A percentile compares a stretch with the other conserved stretches of the same genome.
Conservation (phyloP, 2,113 vertebrate species). For the Ia io region DNA sequence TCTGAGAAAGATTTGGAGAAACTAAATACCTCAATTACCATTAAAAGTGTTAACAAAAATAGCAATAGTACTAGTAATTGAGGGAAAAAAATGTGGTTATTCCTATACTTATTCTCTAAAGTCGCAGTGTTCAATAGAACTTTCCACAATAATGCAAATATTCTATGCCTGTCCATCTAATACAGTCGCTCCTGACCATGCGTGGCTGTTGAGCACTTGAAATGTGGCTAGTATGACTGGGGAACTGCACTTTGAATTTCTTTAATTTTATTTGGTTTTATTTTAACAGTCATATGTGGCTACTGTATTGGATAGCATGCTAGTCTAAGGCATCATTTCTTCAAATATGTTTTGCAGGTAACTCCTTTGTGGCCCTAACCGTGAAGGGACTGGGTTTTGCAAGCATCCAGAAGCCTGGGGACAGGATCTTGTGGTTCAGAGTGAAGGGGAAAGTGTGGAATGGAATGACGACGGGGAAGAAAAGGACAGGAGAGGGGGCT, state of each 20-base stretch:
- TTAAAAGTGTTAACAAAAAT: background rate
- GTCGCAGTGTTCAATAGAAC: background rate
- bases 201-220: background rate
- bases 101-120: background rate
- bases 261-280: background rate
- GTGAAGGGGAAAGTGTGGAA: background rate
- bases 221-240: background rate
- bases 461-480: background rate
- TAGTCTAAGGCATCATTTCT: background rate
- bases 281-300: background rate
- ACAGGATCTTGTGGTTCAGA: background rate
- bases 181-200: background rate
- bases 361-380: background rate
- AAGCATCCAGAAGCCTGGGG: background rate
- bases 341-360: background rate
- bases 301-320: background rate
- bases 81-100: background rate
- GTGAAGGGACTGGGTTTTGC: background rate
- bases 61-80: background rate
- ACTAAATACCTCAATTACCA: background rate
- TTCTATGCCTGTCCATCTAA: background rate
- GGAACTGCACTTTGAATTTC: background rate
- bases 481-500: background rate
- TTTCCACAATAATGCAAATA: background rate
- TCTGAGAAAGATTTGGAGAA: constrained; percentile 35